Conservation (phyloP, 2,888 invertebrate genomes). For the Capitulum mitella region DNA sequence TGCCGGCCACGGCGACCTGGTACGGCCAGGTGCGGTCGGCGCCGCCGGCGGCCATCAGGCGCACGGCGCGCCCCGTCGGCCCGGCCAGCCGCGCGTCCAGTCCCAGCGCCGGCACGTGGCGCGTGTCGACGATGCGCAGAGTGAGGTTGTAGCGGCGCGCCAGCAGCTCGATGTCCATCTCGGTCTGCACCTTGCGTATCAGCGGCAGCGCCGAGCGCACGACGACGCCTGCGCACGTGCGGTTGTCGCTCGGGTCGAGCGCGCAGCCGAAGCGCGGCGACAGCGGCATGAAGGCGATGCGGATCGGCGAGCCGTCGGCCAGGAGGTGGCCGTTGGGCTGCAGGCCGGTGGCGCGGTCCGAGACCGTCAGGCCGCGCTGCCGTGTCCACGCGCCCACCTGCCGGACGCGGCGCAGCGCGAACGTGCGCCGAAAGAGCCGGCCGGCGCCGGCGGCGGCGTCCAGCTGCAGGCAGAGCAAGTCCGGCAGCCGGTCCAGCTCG, state of each 20-base stretch:
- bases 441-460: too few relatives aligned
- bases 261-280: neutral
- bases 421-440: too few relatives aligned
- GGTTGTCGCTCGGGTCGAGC: neutral
- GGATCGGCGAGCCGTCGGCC: too few relatives aligned
- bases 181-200: neutral
- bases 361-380: too few relatives aligned
- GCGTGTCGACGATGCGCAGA: neutral
- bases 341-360: too few relatives aligned
- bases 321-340: too few relatives aligned
- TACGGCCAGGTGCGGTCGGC: neutral
- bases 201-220: neutral
- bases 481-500: neutral
- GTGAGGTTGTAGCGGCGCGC: neutral
- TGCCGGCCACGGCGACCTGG: neutral
- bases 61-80: neutral
- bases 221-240: neutral
- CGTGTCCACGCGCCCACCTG: too few relatives aligned
- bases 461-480: neutral
- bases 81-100: too few relatives aligned
- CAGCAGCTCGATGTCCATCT: neutral
- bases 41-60: neutral
- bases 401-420: too few relatives aligned
- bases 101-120: neutral
- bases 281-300: neutral